phyloP scores from a whole-genome alignment of 2,888 invertebrate genomes.

The Hypomecis punctinalis region DNA sequence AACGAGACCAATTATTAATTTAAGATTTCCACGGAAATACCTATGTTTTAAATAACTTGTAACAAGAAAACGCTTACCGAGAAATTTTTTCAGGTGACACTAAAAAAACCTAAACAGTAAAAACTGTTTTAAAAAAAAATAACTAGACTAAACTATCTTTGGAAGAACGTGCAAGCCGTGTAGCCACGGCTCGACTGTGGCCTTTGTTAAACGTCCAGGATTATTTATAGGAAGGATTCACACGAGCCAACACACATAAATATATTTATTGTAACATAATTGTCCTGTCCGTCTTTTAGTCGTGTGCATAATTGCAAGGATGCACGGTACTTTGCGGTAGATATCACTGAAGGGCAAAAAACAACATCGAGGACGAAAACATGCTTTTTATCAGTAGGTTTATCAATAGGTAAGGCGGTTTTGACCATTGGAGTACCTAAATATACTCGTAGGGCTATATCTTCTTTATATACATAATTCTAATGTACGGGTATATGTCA shows the following conservation, averaged over 20 bases:
- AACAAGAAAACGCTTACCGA: constrained; percentile 43
- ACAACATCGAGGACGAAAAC: not conserved
- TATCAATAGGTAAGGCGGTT: too few species aligned
- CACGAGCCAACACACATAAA: constrained; percentile 30
- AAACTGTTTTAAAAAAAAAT: constrained; percentile 11
- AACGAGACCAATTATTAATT: too few species aligned
- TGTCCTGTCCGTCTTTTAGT: too few species aligned
- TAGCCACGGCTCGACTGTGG: constrained; percentile 58
- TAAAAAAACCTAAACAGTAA: constrained; percentile 23
- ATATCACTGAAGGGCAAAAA: constrained; percentile 2
- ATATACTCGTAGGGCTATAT: too few species aligned
- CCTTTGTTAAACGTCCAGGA: not conserved
- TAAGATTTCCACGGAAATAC: too few species aligned
- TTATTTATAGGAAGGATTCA: constrained; percentile 48
- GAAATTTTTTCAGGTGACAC: constrained; percentile 35
- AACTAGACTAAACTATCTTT: constrained; percentile 3
- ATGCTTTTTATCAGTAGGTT: not conserved
- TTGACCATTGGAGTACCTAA: too few species aligned
- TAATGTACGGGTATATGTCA: too few species aligned
- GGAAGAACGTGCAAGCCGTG: constrained; percentile 53
- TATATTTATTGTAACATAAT: too few species aligned
- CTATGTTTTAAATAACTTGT: too few species aligned
- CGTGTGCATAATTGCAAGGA: constrained; percentile 8
- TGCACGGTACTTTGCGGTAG: constrained; percentile 2
- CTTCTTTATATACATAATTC: too few species aligned